Evolutionary conservation across 2,888 invertebrate genomes (phyloP).

Genomic region (Monoplex corrugatus): DNA sequence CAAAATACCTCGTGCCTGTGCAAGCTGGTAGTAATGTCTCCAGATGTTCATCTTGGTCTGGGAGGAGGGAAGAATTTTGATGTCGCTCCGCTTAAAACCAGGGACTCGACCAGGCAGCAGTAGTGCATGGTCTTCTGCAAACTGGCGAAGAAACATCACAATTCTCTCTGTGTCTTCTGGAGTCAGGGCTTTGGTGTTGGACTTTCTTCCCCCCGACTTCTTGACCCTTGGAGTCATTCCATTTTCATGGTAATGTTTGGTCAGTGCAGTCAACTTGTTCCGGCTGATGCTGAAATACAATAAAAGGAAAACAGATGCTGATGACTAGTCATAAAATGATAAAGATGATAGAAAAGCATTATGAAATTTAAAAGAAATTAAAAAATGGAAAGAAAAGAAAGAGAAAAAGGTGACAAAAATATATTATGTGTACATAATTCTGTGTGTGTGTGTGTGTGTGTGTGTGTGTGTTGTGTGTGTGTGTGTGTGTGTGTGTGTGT

Average conservation of each 20-base stretch:
- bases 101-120: conserved; percentile 10
- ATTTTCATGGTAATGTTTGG: not conserved
- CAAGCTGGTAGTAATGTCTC: conserved; percentile 14
- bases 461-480: no score
- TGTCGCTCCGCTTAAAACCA: not conserved
- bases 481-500: no score
- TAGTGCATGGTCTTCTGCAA: conserved; percentile 20
- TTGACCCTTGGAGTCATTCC: conserved; percentile 20
- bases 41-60: not conserved
- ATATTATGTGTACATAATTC: no score
- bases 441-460: no score
- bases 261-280: not conserved
- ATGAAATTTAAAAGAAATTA: not conserved
- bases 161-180: conserved; percentile 10
- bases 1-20: not conserved
- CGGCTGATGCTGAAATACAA: conserved; percentile 15
- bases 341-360: no score
- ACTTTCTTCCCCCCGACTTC: not conserved
- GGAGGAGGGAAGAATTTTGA: conserved; percentile 11
- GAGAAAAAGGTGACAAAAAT: no score
- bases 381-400: no score
- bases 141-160: not conserved
- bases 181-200: not conserved
- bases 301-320: no score
- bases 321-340: no score